Evolutionary conservation across 1,140 invertebrate species (phyloP).

Genomic region (Aleiodes sp.): DNA sequence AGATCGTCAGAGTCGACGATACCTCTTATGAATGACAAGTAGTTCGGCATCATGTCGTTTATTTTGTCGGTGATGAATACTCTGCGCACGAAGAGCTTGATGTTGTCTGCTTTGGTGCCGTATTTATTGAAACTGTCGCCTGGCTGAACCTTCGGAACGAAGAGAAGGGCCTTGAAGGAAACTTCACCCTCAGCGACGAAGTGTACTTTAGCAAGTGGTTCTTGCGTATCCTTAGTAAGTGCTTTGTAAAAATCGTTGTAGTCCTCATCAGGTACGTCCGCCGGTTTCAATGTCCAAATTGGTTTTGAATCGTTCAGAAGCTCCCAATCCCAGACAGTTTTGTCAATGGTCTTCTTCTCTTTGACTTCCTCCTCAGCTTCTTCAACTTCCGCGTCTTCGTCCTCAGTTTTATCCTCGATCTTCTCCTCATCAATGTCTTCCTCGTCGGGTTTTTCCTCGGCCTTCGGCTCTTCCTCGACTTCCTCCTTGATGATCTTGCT

Average conservation of each 20-base stretch:
- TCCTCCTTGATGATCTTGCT: conserved; percentile 92
- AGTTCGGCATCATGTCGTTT: conserved; percentile 99
- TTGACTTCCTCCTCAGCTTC: conserved; percentile 75
- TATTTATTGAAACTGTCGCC: conserved; percentile 95
- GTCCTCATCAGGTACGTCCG: conserved; percentile 86
- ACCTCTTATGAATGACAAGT: conserved; percentile 92
- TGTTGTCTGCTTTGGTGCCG: conserved; percentile 93
- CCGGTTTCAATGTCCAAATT: conserved; percentile 94
- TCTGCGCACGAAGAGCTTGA: conserved; percentile 95
- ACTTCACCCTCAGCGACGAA: conserved; percentile 99
- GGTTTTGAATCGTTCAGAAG: conserved; percentile 96
- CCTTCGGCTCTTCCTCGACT: conserved; percentile 70
- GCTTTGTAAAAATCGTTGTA: conserved; percentile 96
- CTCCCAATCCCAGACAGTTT: conserved; percentile 99
- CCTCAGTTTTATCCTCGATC: conserved; percentile 69
- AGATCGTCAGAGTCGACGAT: conserved; percentile 99
- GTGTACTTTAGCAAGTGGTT: conserved; percentile 90
- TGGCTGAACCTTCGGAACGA: conserved; percentile 89
- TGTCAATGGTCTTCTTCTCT: conserved; percentile 89
- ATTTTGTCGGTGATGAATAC: conserved; percentile 99
- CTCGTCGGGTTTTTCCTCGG: conserved; percentile 62
- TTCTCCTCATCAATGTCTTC: conserved; percentile 72
- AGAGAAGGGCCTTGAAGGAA: conserved; percentile 96
- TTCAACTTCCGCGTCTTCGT: conserved; percentile 72
- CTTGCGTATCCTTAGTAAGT: conserved; percentile 89